phyloP scores from a whole-genome alignment of 2,888 invertebrate genomes.

The Chrysolina americana region DNA sequence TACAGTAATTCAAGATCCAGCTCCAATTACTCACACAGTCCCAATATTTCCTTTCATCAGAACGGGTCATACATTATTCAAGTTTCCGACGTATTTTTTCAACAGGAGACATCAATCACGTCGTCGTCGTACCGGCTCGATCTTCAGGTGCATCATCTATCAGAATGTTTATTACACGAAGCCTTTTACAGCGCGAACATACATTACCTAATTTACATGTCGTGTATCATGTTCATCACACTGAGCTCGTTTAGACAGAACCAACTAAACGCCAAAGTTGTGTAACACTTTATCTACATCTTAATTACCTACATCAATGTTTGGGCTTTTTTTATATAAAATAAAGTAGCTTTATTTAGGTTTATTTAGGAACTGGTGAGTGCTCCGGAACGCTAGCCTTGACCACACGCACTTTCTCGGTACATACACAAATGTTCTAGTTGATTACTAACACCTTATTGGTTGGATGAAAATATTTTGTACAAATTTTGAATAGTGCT shows the following conservation, averaged over 20 bases:
- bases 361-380: not conserved
- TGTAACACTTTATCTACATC: constrained; percentile 26
- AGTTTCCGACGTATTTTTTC: constrained; percentile 26
- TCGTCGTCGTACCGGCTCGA: not conserved
- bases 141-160: constrained; percentile 24
- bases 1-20: not conserved
- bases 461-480: no score
- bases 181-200: constrained; percentile 21
- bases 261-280: constrained; percentile 21
- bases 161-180: constrained; percentile 16
- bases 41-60: not conserved
- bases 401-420: not conserved
- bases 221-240: constrained; percentile 27
- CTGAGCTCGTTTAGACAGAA: constrained; percentile 10
- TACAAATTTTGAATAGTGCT: no score
- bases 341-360: constrained; percentile 9
- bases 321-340: constrained; percentile 19
- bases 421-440: no score
- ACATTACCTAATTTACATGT: constrained; percentile 36
- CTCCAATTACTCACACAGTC: not conserved
- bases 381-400: not conserved
- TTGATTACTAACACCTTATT: no score
- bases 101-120: constrained; percentile 23
- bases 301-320: constrained; percentile 26
- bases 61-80: constrained; percentile 2